Conservation (phyloP, 2,888 invertebrate genomes). For the Aphodius granarius region DNA sequence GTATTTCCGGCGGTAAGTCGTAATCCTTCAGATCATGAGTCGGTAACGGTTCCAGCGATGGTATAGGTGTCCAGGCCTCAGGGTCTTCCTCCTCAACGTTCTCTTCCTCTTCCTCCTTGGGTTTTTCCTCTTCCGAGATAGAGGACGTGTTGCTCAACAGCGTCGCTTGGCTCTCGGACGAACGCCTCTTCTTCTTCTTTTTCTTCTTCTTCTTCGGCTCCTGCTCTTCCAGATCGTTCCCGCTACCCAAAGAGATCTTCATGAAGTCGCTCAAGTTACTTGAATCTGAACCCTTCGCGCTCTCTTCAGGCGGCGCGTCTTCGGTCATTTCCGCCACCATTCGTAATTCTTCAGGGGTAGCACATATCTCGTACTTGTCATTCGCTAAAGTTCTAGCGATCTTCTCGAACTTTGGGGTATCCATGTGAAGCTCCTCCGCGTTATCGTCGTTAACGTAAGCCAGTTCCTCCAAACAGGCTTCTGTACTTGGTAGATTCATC, state of each 20-base stretch:
- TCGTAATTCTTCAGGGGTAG: background rate
- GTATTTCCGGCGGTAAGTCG: background rate
- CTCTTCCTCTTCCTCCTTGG: background rate
- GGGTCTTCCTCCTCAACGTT: background rate
- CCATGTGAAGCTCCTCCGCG: background rate
- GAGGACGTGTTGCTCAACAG: no score
- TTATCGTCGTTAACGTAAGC: conserved; percentile 1
- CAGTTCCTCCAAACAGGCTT: background rate
- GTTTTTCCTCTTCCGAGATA: background rate
- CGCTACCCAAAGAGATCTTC: background rate
- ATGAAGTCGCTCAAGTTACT: background rate
- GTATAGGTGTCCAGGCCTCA: background rate
- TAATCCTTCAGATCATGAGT: background rate
- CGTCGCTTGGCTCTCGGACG: no score
- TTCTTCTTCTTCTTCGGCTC: background rate
- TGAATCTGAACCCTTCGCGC: background rate
- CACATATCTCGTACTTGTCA: background rate
- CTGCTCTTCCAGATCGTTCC: background rate
- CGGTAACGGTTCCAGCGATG: background rate
- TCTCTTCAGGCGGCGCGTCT: background rate
- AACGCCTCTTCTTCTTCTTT: background rate
- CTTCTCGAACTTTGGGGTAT: background rate
- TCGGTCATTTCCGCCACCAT: background rate
- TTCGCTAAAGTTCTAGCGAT: background rate
- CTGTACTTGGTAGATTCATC: background rate